Percentiles rank a stretch among this genome's conserved stretches.
Conservation (phyloP, 2,888 invertebrate species). For the Noctua fimbriata region DNA sequence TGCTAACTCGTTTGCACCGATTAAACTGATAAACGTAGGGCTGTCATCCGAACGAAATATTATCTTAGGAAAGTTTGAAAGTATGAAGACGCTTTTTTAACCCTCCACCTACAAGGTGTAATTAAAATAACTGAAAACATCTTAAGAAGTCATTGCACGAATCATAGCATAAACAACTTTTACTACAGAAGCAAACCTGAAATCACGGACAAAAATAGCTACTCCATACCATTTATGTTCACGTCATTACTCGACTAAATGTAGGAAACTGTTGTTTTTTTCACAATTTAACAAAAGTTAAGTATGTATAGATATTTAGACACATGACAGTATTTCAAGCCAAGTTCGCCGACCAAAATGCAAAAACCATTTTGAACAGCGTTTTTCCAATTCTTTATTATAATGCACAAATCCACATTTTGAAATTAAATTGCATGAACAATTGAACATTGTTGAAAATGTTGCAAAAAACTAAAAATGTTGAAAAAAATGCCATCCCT, state of each 20-base stretch:
- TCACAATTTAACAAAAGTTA: not conserved
- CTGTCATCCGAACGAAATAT: constrained; percentile 13
- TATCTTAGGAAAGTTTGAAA: not conserved
- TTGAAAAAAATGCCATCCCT: constrained; percentile 31
- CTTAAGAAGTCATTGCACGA: not conserved
- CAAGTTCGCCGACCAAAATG: not conserved
- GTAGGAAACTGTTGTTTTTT: not conserved
- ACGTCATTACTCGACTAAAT: not conserved
- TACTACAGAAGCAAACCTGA: not conserved
- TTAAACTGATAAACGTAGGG: constrained; percentile 53
- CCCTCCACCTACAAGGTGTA: not conserved
- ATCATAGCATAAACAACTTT: not conserved
- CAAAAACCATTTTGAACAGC: not conserved
- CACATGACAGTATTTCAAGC: not conserved
- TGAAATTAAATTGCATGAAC: not conserved
- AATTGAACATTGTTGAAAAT: too few species aligned
- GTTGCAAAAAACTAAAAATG: too few species aligned
- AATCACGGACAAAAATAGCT: not conserved
- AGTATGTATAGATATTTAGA: not conserved
- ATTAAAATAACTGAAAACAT: not conserved
- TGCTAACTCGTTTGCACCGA: constrained; percentile 60
- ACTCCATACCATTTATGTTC: not conserved
- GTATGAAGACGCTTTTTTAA: not conserved
- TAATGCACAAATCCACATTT: not conserved
- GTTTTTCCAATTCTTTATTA: not conserved